phyloP scores from a whole-genome alignment of 1,140 invertebrate genomes.

The Dendrolimus punctatus region DNA sequence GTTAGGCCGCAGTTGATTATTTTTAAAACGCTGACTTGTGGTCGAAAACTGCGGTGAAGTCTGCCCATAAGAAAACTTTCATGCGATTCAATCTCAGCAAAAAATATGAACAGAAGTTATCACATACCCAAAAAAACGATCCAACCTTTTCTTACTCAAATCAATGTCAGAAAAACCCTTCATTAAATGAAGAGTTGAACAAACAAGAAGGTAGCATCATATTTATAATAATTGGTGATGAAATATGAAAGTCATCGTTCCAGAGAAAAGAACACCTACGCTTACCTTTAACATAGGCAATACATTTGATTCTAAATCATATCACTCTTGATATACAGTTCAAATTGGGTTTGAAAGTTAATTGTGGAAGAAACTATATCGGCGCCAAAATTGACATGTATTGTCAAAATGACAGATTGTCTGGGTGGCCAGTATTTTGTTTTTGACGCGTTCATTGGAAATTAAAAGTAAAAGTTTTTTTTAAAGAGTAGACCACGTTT shows the following conservation, averaged over 20 bases:
- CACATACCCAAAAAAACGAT: too few species aligned
- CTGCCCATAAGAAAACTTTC: too few species aligned
- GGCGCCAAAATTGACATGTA: conserved; percentile 59
- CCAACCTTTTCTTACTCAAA: too few species aligned
- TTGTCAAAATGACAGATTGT: conserved; percentile 45
- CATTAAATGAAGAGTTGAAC: conserved; percentile 67
- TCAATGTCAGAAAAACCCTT: conserved; percentile 52
- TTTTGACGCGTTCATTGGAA: conserved; percentile 25
- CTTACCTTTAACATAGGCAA: not conserved
- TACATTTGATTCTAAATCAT: not conserved
- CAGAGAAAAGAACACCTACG: conserved; percentile 63
- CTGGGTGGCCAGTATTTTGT: conserved; percentile 46
- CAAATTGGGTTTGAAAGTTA: conserved; percentile 3
- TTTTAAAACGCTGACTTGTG: too few species aligned
- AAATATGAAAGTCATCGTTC: conserved; percentile 59
- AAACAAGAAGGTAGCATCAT: conserved; percentile 58
- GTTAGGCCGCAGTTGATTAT: too few species aligned
- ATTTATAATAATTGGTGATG: conserved; percentile 62
- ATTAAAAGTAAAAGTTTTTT: conserved; percentile 1
- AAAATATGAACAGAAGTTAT: conserved; percentile 9
- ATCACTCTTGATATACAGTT: not conserved
- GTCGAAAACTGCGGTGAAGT: too few species aligned
- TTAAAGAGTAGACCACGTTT: not conserved
- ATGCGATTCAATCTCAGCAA: not conserved
- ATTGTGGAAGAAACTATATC: conserved; percentile 20